Conservation (phyloP, 1,140 invertebrate genomes). For the Euwallacea similis region DNA sequence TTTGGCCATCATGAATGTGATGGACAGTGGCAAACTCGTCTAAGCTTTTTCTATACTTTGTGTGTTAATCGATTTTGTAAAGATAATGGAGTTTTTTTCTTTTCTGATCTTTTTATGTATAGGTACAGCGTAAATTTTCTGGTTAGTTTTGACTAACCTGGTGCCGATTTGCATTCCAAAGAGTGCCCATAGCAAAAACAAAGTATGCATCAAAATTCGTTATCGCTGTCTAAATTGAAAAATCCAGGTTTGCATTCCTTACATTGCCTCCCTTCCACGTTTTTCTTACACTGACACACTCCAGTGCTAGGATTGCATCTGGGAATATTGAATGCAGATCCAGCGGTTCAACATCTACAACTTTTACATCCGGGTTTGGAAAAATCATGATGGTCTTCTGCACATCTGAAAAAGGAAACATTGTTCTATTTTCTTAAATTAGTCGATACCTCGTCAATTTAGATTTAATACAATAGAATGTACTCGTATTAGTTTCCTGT, state of each 20-base stretch:
- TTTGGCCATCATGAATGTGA: too few relatives aligned
- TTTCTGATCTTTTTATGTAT: not conserved
- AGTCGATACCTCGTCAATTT: not conserved
- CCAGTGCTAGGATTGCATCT: conserved; percentile 81
- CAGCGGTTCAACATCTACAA: conserved; percentile 84
- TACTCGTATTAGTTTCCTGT: too few relatives aligned
- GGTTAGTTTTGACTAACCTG: conserved; percentile 38
- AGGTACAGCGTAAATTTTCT: not conserved
- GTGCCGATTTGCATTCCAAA: conserved; percentile 83
- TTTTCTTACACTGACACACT: conserved; percentile 86
- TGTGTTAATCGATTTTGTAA: not conserved
- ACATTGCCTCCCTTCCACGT: conserved; percentile 94
- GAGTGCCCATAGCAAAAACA: conserved; percentile 99
- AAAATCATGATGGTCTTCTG: conserved; percentile 89
- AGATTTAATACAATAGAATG: too few relatives aligned
- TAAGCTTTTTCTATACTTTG: too few relatives aligned
- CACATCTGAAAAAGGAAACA: conserved; percentile 59
- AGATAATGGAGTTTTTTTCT: not conserved
- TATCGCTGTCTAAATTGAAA: conserved; percentile 87
- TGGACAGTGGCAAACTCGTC: too few relatives aligned
- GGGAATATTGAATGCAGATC: conserved; percentile 81
- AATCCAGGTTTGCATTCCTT: conserved; percentile 93
- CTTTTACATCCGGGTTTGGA: conserved; percentile 78
- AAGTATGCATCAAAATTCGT: conserved; percentile 94
- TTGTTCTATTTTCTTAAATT: not conserved